Evolutionary conservation across 1,140 invertebrate species (phyloP), one percentile per base, ranked within the genome.

Genomic region (Drosophila sechellia): DNA sequence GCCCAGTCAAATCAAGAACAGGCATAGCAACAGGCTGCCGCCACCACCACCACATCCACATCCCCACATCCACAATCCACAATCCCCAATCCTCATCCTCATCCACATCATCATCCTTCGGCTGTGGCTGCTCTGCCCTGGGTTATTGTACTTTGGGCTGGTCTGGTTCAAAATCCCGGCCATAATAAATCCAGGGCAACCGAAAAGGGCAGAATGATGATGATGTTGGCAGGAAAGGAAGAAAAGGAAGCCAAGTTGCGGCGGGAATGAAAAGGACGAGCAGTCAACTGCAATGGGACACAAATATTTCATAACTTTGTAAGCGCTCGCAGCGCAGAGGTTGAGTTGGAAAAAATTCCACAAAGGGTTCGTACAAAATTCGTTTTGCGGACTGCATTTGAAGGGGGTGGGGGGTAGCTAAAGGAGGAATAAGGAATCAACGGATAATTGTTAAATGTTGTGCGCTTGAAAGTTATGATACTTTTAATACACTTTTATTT

Each of bases 81-180:
- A 17, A 17, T 17, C 17, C 17, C 17, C 17, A 17, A 17, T 17
- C 6, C 40, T 1, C 40, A n/a, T 8, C 37, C 34, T 20, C 22
- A 25, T 39, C 11, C 17, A 11, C 42, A 40, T 35, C 49, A 20
- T 10, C 42, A 42, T 56, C 40, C 25, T 11, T 27, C 25, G 35
- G 15, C 31, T 31, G 31, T 31, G 31, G 31, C 31, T 31, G 20
- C 20, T 22, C 34, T 34, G 11, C 17, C 48, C 39, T 53, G 66
- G 79, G 75, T 84, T 83, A 84, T 83, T 83, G 79, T 70, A 83
- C 79, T 84, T 40, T 37, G 43, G 48, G 5, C 57, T 54, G 27
- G 22, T 22, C 42, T 45, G 69, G 66, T 77, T 66, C 66, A 73
- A 55, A 81, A 70, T 78, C 52, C 69, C 69, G 40, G 46, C 65